Evolutionary conservation across 2,888 invertebrate species (phyloP).

Genomic region (Cremastinae sp.): DNA sequence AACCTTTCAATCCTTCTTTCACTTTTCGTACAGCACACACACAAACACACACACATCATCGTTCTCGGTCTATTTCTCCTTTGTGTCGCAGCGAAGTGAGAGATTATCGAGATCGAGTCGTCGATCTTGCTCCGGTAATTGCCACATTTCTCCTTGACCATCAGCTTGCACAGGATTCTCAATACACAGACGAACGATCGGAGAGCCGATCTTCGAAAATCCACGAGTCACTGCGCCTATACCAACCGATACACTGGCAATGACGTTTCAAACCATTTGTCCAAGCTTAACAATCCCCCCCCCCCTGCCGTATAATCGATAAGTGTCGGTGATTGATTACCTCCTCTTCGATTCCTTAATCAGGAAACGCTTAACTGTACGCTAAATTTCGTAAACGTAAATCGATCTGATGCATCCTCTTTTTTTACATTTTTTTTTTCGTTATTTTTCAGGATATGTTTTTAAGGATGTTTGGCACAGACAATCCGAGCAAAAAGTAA

Average conservation of each 20-base stretch:
- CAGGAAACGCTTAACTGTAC: neutral
- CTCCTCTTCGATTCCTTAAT: conserved; percentile 10
- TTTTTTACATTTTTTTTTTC: neutral
- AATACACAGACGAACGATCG: neutral
- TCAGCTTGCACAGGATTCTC: conserved; percentile 9
- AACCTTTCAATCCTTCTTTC: conserved; percentile 18
- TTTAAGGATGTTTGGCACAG: no score
- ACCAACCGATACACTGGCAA: conserved; percentile 12
- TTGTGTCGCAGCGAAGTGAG: conserved; percentile 7
- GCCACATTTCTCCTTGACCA: conserved; percentile 51
- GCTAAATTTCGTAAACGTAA: neutral
- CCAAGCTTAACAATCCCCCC: conserved; percentile 5
- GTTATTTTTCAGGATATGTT: neutral
- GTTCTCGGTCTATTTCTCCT: no score
- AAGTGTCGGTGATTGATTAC: conserved; percentile 18
- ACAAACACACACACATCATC: neutral
- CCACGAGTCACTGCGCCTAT: conserved; percentile 31
- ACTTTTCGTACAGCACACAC: conserved; percentile 15
- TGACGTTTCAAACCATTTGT: conserved; percentile 17
- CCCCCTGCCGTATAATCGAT: conserved; percentile 13
- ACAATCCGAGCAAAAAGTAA: no score
- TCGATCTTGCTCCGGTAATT: conserved; percentile 54
- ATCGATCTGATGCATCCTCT: neutral
- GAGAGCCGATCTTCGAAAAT: conserved; percentile 1
- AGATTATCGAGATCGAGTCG: conserved; percentile 41